Evolutionary conservation across 2,113 vertebrate species (phyloP), one percentile per base, ranked within the genome.

Genomic region (Cavia porcellus): DNA sequence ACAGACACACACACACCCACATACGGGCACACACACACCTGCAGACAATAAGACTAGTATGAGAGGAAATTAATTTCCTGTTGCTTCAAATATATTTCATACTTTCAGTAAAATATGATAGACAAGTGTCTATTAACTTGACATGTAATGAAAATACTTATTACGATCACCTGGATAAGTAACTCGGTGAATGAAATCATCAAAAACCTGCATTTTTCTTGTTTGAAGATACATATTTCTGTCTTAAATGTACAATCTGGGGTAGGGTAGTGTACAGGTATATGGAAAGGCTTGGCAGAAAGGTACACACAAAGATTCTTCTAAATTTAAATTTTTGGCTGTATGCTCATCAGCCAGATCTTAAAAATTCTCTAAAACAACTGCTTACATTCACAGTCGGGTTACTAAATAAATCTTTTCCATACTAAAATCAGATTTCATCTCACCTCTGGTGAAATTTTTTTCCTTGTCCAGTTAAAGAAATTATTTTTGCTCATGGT

Each of bases 311-410:
- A 91, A 55, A 86, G 42, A 68, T 30, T 91, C n/a, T 12, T 83
- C 32, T 75, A 89, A 94, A 84, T 92, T 94, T 92, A 80, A 93
- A 75, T 38, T 92, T 92, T 95, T 89, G 35, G 59, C 93, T 97
- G 32, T 96, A 47, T 90, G 32, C 55, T 90, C 70, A 91, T 74
- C 68, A 89, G 77, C 24, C 13, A 94, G 72, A 38, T 88, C 15
- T 66, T 30, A 17, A 47, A 93, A 90, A 85, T 90, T 79, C 38
- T 42, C 28, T 81, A 90, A 97, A 90, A 94, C 59, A 96, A 89
- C 61, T 93, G 50, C 92, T 87, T 97, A 94, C 75, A 90, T 94
- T 96, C 80, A 94, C n/a, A 96, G 96, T 94, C 96, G 20, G 38
- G 97, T 70, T 70, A 57, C 82, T 89, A 97, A 97, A 77, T 88